These are phyloP conservation scores for Ptiloglossa arizonensis DNA, from an alignment of 1,140 invertebrate genomes.

Conservation along the genomic window DNA sequence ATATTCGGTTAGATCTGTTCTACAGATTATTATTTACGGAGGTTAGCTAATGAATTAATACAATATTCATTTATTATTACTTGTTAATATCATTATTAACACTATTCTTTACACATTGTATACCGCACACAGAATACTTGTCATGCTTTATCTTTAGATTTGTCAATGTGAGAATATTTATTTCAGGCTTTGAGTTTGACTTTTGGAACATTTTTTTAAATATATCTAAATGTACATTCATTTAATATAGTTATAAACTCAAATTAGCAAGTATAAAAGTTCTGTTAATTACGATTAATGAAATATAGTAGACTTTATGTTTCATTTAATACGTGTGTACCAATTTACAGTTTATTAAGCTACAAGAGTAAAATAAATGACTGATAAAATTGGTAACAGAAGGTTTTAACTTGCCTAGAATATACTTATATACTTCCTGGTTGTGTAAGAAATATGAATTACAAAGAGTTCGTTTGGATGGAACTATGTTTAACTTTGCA, in stretches of 20 bases:
- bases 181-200: not conserved
- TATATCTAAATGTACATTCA: not conserved
- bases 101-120: slow-evolving; percentile 23
- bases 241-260: not conserved
- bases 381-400: not conserved
- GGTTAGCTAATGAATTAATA: slow-evolving; percentile 31
- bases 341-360: not conserved
- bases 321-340: not conserved
- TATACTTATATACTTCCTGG: too few relatives aligned
- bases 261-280: not conserved
- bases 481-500: not conserved
- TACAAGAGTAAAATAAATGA: not conserved
- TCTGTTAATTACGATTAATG: not conserved
- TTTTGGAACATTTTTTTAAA: not conserved
- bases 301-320: not conserved
- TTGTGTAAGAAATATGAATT: too few relatives aligned
- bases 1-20: slow-evolving; percentile 2
- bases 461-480: too few relatives aligned
- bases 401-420: too few relatives aligned
- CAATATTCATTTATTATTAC: slow-evolving; percentile 11
- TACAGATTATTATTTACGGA: slow-evolving; percentile 23
- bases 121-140: not conserved
- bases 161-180: slow-evolving; percentile 4
- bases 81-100: slow-evolving; percentile 24
- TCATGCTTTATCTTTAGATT: not conserved